phyloP scores from a whole-genome alignment of 2,888 invertebrate genomes.

The Neelides folsomi region DNA sequence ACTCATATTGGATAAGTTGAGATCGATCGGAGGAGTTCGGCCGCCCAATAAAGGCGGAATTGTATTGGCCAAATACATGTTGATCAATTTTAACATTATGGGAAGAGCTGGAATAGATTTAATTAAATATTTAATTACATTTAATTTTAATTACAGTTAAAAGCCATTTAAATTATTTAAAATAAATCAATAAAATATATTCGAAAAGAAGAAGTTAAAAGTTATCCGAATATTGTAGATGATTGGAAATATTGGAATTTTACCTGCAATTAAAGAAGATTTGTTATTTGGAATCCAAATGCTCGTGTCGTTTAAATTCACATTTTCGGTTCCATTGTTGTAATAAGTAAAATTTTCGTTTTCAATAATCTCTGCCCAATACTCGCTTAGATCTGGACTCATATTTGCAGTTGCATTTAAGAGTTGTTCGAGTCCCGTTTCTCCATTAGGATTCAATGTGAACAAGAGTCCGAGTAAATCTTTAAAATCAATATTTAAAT shows the following conservation, averaged over 20 bases:
- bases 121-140: too few species aligned
- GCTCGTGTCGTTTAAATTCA: conserved; percentile 20
- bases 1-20: too few species aligned
- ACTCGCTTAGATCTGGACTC: conserved; percentile 14
- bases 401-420: conserved; percentile 13
- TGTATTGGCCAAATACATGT: conserved; percentile 14
- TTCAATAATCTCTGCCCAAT: conserved; percentile 23
- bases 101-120: conserved; percentile 16
- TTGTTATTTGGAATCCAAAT: too few species aligned
- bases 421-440: conserved; percentile 7
- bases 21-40: too few species aligned
- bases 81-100: conserved; percentile 20
- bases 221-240: too few species aligned
- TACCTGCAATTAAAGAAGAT: background rate
- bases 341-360: conserved; percentile 30
- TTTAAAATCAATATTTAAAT: conserved; percentile 5
- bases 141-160: too few species aligned
- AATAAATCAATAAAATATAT: too few species aligned
- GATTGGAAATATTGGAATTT: background rate
- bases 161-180: too few species aligned
- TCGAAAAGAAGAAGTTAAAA: too few species aligned
- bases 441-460: conserved; percentile 13
- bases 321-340: conserved; percentile 11
- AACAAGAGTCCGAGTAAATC: conserved; percentile 23
- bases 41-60: conserved; percentile 14